phyloP scores from a whole-genome alignment of 2,113 vertebrate species.

The Tylochromis polylepis region DNA sequence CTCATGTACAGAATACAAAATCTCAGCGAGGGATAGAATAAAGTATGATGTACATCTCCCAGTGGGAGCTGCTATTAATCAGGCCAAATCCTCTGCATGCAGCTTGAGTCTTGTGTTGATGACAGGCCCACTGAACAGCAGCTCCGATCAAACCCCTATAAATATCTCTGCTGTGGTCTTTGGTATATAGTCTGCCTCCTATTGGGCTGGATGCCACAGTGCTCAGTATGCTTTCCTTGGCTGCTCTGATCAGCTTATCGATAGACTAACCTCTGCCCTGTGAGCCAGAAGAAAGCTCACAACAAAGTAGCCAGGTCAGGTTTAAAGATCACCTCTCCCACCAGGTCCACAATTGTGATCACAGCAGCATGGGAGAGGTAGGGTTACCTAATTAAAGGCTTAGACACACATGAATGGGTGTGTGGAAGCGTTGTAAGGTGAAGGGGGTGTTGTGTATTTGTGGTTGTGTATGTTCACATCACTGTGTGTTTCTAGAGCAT shows the following conservation, averaged over 20 bases:
- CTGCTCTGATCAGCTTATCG: constrained; percentile 19
- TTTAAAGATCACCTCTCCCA: constrained; percentile 46
- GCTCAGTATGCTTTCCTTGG: background rate
- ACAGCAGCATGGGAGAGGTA: constrained; percentile 48
- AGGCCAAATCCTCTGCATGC: background rate
- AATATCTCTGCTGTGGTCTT: background rate
- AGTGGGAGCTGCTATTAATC: constrained; percentile 35
- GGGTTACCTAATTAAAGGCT: constrained; percentile 66
- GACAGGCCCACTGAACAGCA: background rate
- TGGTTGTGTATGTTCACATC: background rate
- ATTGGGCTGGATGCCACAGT: constrained; percentile 19
- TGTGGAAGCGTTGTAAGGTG: constrained; percentile 14
- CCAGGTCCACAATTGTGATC: constrained; percentile 43
- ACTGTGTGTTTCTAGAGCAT: background rate
- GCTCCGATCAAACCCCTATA: background rate
- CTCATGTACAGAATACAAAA: background rate
- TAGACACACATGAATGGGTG: constrained; percentile 46
- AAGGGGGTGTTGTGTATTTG: background rate
- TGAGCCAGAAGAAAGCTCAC: constrained; percentile 16
- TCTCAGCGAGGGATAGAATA: background rate
- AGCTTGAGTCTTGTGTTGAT: background rate
- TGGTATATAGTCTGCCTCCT: constrained; percentile 15
- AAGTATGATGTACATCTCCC: constrained; percentile 11
- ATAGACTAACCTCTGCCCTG: background rate
- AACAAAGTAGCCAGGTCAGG: constrained; percentile 39